Evolutionary conservation across 30 jellyfish, hydroid and myxozoan genomes (phyloP).

Genomic region (Cassiopea andromeda): DNA sequence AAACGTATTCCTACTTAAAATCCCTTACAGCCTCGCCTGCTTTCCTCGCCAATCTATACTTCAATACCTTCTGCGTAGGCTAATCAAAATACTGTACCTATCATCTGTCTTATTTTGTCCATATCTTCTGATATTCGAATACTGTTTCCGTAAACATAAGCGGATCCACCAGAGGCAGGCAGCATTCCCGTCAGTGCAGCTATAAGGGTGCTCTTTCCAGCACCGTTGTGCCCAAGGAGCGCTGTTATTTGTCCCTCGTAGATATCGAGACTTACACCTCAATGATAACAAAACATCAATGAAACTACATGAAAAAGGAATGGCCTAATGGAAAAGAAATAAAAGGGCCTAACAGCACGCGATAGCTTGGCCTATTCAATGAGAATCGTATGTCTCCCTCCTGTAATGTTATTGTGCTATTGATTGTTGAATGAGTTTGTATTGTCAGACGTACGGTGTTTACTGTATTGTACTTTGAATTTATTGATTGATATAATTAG

Average conservation of each 20-base stretch:
- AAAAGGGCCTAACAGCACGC: too few species aligned
- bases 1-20: too few species aligned
- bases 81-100: conserved; percentile 45
- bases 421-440: too few species aligned
- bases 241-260: conserved; percentile 95
- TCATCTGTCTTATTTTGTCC: conserved; percentile 81
- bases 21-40: too few species aligned
- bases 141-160: conserved; percentile 77
- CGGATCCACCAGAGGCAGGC: conserved; percentile 72
- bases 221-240: conserved; percentile 93
- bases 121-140: conserved; percentile 71
- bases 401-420: too few species aligned
- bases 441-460: too few species aligned
- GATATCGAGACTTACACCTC: conserved; percentile 88
- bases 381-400: too few species aligned
- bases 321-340: background rate
- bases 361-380: too few species aligned
- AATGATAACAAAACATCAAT: background rate
- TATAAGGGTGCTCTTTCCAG: conserved; percentile 87
- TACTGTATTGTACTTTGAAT: too few species aligned
- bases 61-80: background rate
- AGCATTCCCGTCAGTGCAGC: conserved; percentile 94
- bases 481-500: too few species aligned
- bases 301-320: background rate
- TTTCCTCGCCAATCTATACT: background rate